These are phyloP conservation scores for Aphis gossypii DNA, from an alignment of 1,140 invertebrate genomes.

Conservation along the genomic window DNA sequence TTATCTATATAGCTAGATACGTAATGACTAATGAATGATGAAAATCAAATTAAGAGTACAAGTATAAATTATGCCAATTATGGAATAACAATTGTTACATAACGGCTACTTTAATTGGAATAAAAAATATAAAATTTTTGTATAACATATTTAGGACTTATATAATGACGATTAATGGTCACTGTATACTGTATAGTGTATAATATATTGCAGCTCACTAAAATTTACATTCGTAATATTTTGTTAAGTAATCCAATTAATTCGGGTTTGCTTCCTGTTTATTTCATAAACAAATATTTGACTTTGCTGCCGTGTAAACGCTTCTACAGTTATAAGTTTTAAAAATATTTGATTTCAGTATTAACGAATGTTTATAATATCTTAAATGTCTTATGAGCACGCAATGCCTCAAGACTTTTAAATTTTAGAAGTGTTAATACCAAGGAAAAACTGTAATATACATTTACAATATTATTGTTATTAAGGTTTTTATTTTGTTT, in stretches of 20 bases:
- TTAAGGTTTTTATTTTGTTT: not conserved
- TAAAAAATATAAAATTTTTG: not conserved
- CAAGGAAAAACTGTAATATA: not conserved
- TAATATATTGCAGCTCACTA: not conserved
- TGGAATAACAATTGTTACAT: not conserved
- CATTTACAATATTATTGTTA: too few species aligned
- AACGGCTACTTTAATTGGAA: not conserved
- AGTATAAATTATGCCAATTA: too few species aligned
- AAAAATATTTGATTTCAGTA: not conserved
- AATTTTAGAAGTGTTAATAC: not conserved
- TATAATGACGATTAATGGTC: not conserved
- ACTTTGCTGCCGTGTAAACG: not conserved
- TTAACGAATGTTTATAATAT: not conserved
- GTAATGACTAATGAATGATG: not conserved
- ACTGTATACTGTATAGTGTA: not conserved
- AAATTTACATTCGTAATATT: not conserved
- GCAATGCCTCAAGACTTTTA: not conserved
- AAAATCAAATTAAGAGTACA: not conserved
- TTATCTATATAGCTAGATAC: not conserved
- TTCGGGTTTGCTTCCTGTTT: not conserved
- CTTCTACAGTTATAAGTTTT: not conserved
- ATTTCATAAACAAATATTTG: not conserved
- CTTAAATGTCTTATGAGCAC: not conserved
- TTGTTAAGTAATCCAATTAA: not conserved
- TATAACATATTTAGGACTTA: not conserved